Conservation (phyloP, 2,113 vertebrate species). For the rabbit (Oryctolagus cuniculus) region DNA sequence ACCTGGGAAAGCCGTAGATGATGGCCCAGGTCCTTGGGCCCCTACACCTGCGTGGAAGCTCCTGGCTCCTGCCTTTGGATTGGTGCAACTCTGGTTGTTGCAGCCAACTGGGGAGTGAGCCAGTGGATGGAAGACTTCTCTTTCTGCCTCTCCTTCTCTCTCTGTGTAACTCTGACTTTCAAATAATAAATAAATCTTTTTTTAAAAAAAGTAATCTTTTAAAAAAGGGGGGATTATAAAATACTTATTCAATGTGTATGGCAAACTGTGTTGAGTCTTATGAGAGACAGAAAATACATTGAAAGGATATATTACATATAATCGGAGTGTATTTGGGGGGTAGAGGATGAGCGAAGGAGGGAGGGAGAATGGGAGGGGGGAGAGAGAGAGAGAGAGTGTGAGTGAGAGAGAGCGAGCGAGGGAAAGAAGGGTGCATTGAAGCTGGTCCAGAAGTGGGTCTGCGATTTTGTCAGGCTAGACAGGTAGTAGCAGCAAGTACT, state of each 20-base stretch:
- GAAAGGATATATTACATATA: neutral
- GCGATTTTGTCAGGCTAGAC: neutral
- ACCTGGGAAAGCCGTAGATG: too few relatives aligned
- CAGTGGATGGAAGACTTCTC: too few relatives aligned
- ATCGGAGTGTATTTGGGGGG: neutral
- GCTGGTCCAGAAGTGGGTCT: neutral
- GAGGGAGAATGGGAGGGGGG: neutral
- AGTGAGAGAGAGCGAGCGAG: neutral
- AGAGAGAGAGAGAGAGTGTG: neutral
- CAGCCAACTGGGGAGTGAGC: too few relatives aligned
- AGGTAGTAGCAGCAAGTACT: neutral
- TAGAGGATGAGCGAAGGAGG: neutral
- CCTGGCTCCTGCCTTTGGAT: too few relatives aligned
- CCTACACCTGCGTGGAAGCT: too few relatives aligned
- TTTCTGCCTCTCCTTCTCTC: too few relatives aligned
- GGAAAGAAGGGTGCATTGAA: neutral
- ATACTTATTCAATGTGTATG: neutral
- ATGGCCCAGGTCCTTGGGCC: too few relatives aligned
- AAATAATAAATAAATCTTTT: too few relatives aligned
- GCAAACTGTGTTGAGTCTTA: neutral
- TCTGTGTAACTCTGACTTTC: too few relatives aligned
- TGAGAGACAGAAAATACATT: neutral
- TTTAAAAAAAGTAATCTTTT: too few relatives aligned
- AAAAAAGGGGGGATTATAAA: neutral
- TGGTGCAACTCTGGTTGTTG: too few relatives aligned